Percentiles rank a stretch among this genome's conserved stretches.
Evolutionary conservation across 2,113 vertebrate species (phyloP).

Genomic region (Calcarius ornatus): DNA sequence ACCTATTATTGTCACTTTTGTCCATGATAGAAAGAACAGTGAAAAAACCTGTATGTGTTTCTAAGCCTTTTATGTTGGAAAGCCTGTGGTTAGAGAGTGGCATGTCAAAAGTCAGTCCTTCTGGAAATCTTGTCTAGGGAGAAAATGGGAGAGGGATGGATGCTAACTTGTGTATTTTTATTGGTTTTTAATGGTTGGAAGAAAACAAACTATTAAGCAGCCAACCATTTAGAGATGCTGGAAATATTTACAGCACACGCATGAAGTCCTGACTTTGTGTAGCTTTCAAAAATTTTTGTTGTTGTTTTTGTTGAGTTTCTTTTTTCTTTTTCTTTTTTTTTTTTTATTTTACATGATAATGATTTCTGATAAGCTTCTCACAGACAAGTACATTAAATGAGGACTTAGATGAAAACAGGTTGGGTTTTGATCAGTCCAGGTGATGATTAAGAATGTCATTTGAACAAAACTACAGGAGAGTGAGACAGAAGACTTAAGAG

Average conservation of each 20-base stretch:
- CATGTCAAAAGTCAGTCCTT: fast-evolving
- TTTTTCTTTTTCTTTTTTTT: not conserved
- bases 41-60: not conserved
- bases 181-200: not conserved
- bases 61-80: not conserved
- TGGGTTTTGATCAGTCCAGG: not conserved
- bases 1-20: not conserved
- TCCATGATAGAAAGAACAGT: not conserved
- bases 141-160: not conserved
- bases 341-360: not conserved
- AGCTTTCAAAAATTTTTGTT: not conserved
- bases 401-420: not conserved
- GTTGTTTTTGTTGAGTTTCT: not conserved
- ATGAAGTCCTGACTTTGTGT: not conserved
- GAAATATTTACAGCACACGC: not conserved
- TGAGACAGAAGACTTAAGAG: not conserved
- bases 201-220: not conserved
- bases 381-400: not conserved
- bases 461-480: not conserved
- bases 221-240: not conserved
- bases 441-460: not conserved
- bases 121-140: not conserved
- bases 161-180: not conserved
- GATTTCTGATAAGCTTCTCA: not conserved
- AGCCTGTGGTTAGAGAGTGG: not conserved